Percentiles rank a stretch among this genome's conserved stretches.
phyloP scores from a whole-genome alignment of 2,797 vertebrate genomes.

The Scleropages formosus region DNA sequence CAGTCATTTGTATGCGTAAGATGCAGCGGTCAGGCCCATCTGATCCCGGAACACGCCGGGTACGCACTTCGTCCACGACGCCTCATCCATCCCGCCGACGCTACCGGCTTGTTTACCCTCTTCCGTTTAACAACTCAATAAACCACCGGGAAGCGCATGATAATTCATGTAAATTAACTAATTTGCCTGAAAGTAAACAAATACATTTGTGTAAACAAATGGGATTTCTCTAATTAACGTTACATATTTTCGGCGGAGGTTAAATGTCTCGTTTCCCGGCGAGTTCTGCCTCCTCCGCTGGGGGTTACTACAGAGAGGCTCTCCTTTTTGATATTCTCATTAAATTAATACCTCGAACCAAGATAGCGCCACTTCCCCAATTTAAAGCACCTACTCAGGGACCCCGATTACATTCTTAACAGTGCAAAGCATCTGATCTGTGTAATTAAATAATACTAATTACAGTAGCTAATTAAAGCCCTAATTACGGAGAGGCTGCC shows the following conservation, averaged over 20 bases:
- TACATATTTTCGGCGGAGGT: background rate
- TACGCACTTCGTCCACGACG: background rate
- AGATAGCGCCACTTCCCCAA: constrained; percentile 35
- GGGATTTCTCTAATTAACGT: constrained; percentile 25
- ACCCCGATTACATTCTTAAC: constrained; percentile 44
- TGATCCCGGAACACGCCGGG: background rate
- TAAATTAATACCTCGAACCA: constrained; percentile 45
- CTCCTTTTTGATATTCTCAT: constrained; percentile 20
- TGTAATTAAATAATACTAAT: constrained; percentile 67
- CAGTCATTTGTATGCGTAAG: background rate
- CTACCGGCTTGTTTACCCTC: background rate
- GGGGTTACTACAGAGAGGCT: background rate
- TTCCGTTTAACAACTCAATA: constrained; percentile 2
- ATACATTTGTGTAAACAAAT: constrained; percentile 21
- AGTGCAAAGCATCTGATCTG: constrained; percentile 57
- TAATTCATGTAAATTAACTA: constrained; percentile 23
- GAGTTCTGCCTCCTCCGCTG: background rate
- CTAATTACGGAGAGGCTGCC: constrained; percentile 56
- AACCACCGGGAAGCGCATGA: background rate
- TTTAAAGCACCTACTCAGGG: constrained; percentile 32
- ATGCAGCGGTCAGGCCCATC: background rate
- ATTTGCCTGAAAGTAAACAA: constrained; percentile 28
- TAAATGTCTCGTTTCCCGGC: constrained; percentile 25
- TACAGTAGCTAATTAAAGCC: constrained; percentile 56
- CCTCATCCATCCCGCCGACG: background rate